phyloP scores from a whole-genome alignment of 2,113 vertebrate genomes.

The Zosterops lateralis region DNA sequence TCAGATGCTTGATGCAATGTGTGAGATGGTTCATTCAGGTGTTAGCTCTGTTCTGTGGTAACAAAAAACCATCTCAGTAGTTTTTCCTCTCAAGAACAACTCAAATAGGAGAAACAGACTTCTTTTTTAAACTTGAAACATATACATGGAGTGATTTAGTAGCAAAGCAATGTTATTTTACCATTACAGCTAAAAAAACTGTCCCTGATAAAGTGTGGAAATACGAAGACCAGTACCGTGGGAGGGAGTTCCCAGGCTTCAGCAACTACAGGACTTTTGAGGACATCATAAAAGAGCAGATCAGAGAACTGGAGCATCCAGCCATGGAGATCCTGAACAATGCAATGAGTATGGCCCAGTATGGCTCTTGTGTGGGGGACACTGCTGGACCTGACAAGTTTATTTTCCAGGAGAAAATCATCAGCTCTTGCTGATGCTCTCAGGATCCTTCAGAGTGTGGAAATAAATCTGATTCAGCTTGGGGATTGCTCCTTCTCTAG shows the following conservation, averaged over 20 bases:
- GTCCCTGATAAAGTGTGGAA: constrained; percentile 36
- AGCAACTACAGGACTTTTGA: constrained; percentile 85
- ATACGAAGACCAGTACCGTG: constrained; percentile 78
- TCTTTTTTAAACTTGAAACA: background rate
- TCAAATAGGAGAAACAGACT: background rate
- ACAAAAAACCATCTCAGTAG: background rate
- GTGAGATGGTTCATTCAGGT: background rate
- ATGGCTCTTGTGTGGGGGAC: background rate
- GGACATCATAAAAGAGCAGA: constrained; percentile 76
- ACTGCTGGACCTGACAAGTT: background rate
- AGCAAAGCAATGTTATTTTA: background rate
- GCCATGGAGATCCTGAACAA: constrained; percentile 74
- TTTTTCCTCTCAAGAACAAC: background rate
- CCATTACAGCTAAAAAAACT: constrained; percentile 56
- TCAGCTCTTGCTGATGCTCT: background rate
- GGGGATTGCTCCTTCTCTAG: background rate
- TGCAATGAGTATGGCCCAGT: constrained; percentile 25
- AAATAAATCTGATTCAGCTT: background rate
- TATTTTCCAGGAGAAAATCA: background rate
- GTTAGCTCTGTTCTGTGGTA: background rate
- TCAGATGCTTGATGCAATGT: background rate
- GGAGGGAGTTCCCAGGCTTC: constrained; percentile 85
- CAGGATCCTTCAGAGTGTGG: background rate
- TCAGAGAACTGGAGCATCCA: constrained; percentile 78
- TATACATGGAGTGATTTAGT: background rate